Evolutionary conservation across 2,797 vertebrate genomes (phyloP), one percentile per base, ranked within the genome.

Genomic region (Enteromius trimaculatus): DNA sequence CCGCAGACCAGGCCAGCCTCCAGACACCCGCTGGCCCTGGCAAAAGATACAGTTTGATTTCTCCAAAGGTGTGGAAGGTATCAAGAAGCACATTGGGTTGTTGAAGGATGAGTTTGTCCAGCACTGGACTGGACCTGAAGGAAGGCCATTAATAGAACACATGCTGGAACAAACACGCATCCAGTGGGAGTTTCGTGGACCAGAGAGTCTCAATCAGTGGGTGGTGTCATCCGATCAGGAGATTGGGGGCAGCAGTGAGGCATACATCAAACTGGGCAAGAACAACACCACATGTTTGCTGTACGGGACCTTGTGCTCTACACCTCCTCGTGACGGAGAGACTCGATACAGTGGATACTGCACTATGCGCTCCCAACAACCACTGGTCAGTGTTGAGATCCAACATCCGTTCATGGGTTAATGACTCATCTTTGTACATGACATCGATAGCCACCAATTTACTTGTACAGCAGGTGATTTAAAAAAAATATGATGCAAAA

Each of bases 291-390:
- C 93, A 26, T 96, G 96, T 70, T 82, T 97, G 47, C 87, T 99
- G 0, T 95, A 96, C 13, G 98, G 98, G 64, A 96, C 91, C 6
- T 94, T 99, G 85, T 94, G 89, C 77, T 95, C 95, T 0, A 90
- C 90, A 19, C 92, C 92, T 0, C 97, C 97, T 1, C 93, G 85
- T 26, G 97, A 98, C 1, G 97, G 98, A 68, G 95, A 97, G 74
- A 97, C 96, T 0, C 91, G 92, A 39, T 97, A 96, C 90, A 99
- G 98, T 42, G 98, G 98, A 26, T 99, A 98, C 89, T 99, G 97
- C 89, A 92, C 93, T 0, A 86, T 99, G 92, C 92, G 93, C 78
- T 94, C 97, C 58, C 94, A 92, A 83, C 92, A 93, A 0, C 91
- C 4, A 0, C 81, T 92, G 96, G 98, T 99, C 8, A 89, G 97